Percentiles rank a stretch among this genome's conserved stretches.
phyloP scores from a whole-genome alignment of 2,888 invertebrate species.

The Macrosiphum euphorbiae region DNA sequence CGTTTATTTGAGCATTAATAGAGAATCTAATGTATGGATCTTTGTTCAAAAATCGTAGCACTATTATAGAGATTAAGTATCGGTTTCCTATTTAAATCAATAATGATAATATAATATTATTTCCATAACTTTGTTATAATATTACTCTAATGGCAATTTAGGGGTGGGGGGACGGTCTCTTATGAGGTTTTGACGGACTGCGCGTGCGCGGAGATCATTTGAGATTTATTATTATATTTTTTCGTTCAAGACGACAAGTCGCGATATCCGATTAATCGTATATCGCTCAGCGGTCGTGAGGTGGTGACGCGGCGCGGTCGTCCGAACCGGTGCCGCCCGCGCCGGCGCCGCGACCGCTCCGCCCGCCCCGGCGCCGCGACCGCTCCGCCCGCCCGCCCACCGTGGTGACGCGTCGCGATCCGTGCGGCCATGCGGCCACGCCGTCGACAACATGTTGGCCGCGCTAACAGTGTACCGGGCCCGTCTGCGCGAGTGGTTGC shows the following conservation, averaged over 20 bases:
- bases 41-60: too few relatives aligned
- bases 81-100: neutral
- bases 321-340: neutral
- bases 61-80: neutral
- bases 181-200: neutral
- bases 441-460: constrained; percentile 52
- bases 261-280: neutral
- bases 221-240: neutral
- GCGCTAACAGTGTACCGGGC: constrained; percentile 63
- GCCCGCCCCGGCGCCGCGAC: neutral
- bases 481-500: constrained; percentile 53
- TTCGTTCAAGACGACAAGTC: neutral
- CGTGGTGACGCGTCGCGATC: constrained; percentile 44
- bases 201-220: neutral
- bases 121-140: neutral
- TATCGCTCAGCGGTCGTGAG: neutral
- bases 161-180: too few relatives aligned
- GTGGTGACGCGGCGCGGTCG: neutral
- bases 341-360: neutral
- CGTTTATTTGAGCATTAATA: too few relatives aligned
- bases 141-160: neutral
- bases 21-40: too few relatives aligned
- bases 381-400: neutral
- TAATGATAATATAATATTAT: neutral
- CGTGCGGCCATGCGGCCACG: constrained; percentile 62